Base-by-base conservation (phyloP, 2,797 vertebrate genomes). In the Myiotriccus ornatus region DNA sequence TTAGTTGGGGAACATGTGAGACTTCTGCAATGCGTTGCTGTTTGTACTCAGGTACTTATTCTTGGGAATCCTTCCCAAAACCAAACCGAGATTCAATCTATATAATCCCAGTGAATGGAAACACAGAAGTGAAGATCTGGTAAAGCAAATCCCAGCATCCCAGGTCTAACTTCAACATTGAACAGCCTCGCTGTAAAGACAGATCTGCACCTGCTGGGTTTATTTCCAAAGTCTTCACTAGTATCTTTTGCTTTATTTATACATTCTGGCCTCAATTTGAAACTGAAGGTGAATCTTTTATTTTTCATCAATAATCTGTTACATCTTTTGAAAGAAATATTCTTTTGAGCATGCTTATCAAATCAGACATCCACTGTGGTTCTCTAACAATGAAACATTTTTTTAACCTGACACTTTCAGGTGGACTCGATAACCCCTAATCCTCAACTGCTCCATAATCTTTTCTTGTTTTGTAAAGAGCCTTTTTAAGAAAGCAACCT, bases 401-500 rank as follows among this genome's bases (percentile, higher is more conserved):
- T 89, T 94, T 85, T 63, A 62, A 65, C 71, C 56, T 94, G 96
- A 77, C 75, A 89, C 65, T 94, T 96, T 69, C 46, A 90, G 90
- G 90, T 95, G 70, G 89, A 82, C 70, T 91, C 93, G 94, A 82
- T 94, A 95, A 95, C 46, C 93, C 62, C 49, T 80, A 96, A 95
- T 95, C 94, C 96, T 94, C 73, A 64, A 81, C 92, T 93, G 91
- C 85, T 96, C 89, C 83, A 71, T 92, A 91, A 85, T 87, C 88
- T 95, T 92, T 93, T 92, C 88, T 97, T 96, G 91, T 95, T 98
- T 97, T 93, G 94, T 91, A 93, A 97, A 94, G 95, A 86, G 96
- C 96, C 95, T 97, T 95, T 97, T 95, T 97, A 96, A 95, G 91
- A 97, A 96, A 96, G 83, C 94, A 95, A 71, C 53, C 74, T 87